These are phyloP conservation scores for Neotoxoptera formosana DNA, from an alignment of 1,140 invertebrate genomes.

Conservation along the genomic window DNA sequence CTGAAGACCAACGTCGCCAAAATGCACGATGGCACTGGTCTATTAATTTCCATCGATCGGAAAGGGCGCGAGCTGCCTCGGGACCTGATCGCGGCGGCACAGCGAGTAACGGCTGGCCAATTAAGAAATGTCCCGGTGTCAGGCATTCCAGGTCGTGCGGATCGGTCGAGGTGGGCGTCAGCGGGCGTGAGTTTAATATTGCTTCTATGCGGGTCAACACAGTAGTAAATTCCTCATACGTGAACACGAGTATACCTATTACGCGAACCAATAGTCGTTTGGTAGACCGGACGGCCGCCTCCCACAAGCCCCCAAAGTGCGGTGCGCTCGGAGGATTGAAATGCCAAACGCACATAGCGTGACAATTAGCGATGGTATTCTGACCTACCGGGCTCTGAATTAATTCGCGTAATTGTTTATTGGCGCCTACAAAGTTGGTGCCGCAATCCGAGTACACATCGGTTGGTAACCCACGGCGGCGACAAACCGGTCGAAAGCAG, in stretches of 20 bases:
- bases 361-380: neutral
- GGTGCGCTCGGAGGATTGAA: constrained; percentile 62
- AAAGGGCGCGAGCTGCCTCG: no score
- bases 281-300: constrained; percentile 55
- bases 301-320: constrained; percentile 63
- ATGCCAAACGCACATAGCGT: constrained; percentile 58
- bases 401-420: neutral
- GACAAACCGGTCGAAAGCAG: constrained; percentile 63
- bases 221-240: constrained; percentile 61
- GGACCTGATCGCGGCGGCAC: no score
- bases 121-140: no score
- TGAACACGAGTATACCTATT: constrained; percentile 49
- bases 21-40: no score
- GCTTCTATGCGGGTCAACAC: constrained; percentile 54
- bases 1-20: no score
- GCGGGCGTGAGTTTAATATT: no score
- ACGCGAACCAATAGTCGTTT: neutral
- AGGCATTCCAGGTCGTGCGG: constrained; percentile 61
- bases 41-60: no score
- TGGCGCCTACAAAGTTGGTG: constrained; percentile 63
- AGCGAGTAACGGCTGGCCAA: no score
- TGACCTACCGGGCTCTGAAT: neutral
- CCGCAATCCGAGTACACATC: constrained; percentile 63
- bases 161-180: no score
- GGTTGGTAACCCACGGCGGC: constrained; percentile 62